Evolutionary conservation across 1,140 invertebrate species (phyloP).

Genomic region (Dinothrombium tinctorium): DNA sequence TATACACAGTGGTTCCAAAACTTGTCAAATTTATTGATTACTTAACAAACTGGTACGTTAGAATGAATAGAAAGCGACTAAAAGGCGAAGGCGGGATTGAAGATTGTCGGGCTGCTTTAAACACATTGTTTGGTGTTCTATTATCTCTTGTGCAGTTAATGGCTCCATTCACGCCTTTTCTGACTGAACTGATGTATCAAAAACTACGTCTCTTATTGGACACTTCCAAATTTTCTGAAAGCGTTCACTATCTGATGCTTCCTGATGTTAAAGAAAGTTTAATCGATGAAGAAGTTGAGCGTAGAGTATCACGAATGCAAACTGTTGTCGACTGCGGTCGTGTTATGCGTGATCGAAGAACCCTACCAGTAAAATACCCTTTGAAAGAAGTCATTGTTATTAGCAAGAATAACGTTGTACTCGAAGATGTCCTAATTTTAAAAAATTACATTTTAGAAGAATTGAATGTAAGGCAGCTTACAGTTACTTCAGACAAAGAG

Average conservation of each 20-base stretch:
- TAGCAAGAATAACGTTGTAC: constrained; percentile 48
- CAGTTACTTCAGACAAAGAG: constrained; percentile 66
- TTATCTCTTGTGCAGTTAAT: constrained; percentile 72
- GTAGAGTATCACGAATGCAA: constrained; percentile 75
- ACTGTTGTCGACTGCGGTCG: constrained; percentile 79
- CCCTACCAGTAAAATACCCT: constrained; percentile 85
- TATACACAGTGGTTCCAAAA: constrained; percentile 84
- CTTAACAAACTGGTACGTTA: constrained; percentile 94
- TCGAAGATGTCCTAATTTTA: constrained; percentile 56
- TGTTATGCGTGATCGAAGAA: constrained; percentile 71
- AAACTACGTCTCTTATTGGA: constrained; percentile 34
- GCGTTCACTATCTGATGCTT: constrained; percentile 71
- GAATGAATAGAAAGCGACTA: constrained; percentile 78
- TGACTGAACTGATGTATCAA: constrained; percentile 89
- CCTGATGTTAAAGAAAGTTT: constrained; percentile 37
- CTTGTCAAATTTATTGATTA: constrained; percentile 91
- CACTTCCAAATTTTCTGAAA: constrained; percentile 25
- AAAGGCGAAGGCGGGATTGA: constrained; percentile 48
- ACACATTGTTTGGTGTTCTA: constrained; percentile 66
- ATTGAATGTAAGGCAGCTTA: constrained; percentile 73
- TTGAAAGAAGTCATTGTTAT: constrained; percentile 85
- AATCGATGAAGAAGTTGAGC: constrained; percentile 67
- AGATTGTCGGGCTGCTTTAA: constrained; percentile 59
- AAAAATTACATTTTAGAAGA: constrained; percentile 75
- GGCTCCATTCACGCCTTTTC: constrained; percentile 90